A percentile compares a stretch with the other conserved stretches of the same genome.
Conservation (phyloP, 1,140 invertebrate genomes). For the Orchesella cincta region DNA sequence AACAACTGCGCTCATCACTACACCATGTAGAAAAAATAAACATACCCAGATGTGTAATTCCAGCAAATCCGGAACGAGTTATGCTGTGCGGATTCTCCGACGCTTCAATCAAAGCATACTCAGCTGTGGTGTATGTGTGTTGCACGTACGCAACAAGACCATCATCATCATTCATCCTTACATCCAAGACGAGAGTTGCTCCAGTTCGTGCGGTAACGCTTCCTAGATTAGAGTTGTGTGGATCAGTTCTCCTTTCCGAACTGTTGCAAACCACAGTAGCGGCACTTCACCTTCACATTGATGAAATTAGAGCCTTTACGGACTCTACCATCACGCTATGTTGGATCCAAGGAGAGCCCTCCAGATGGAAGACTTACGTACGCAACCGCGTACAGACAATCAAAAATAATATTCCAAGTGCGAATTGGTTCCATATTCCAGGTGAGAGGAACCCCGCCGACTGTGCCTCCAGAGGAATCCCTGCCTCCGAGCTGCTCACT, state of each 20-base stretch:
- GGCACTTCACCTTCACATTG: not conserved
- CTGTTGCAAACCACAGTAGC: constrained; percentile 24
- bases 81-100: not conserved
- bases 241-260: constrained; percentile 31
- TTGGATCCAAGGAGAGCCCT: not conserved
- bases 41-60: constrained; percentile 44
- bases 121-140: not conserved
- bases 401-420: not conserved
- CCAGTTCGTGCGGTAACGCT: constrained; percentile 39
- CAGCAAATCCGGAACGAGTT: constrained; percentile 19
- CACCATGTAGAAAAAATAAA: constrained; percentile 30
- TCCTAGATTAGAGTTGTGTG: constrained; percentile 44
- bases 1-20: constrained; percentile 41
- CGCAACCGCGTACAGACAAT: not conserved
- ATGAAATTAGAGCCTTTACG: not conserved
- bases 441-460: constrained; percentile 1
- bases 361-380: not conserved
- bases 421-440: not conserved
- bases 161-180: not conserved
- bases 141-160: not conserved
- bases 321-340: not conserved
- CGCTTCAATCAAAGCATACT: not conserved
- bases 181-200: constrained; percentile 43
- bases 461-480: constrained; percentile 6
- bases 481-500: not conserved